Base-by-base conservation (phyloP, 2,113 vertebrate species). In the Panthera tigris region DNA sequence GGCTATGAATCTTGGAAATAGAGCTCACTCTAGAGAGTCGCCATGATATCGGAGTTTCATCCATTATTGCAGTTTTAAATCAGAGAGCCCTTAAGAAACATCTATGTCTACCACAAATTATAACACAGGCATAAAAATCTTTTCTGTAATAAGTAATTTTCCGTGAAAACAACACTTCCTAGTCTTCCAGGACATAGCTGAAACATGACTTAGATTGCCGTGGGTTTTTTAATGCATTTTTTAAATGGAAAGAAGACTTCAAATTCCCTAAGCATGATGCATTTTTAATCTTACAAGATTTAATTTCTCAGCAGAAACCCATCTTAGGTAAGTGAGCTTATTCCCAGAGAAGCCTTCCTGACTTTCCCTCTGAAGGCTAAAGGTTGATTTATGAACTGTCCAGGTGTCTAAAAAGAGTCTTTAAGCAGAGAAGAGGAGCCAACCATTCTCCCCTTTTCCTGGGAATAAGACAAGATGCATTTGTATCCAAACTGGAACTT, bases 121-220 rank as follows among this genome's bases (percentile, higher is more conserved):
- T 95, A 96, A 97, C 96, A 92, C 48, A 94, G 89, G 92, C 96
- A 63, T 87, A 95, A 96, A 96, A 96, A 76, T 85, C 21, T 94
- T 96, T 95, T 91, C 96, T 91, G 13, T 94, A 96, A 85, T 96
- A 96, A 97, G 96, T 83, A 94, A 94, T 94, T 95, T 97, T 96
- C 95, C 84, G 94, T 84, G 88, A 95, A 90, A 96, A 98, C 69
- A 98, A 88, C 55, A 92, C 88, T 95, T 94, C n/a, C 83, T 52
- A 91, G 27, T 83, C 50, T 95, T 95, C 73, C 23, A 21, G 87
- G 52, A 93, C 45, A 91, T 84, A 85, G 78, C 50, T 91, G 31
- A 97, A 95, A 94, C 27, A 78, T 84, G 81, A 92, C 41, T 97
- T 95, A 66, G 57, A 92, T 95, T 92, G 52, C 41, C 79, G 27